Conservation (phyloP, 1,140 invertebrate species). For the Drosophila novamexicana region DNA sequence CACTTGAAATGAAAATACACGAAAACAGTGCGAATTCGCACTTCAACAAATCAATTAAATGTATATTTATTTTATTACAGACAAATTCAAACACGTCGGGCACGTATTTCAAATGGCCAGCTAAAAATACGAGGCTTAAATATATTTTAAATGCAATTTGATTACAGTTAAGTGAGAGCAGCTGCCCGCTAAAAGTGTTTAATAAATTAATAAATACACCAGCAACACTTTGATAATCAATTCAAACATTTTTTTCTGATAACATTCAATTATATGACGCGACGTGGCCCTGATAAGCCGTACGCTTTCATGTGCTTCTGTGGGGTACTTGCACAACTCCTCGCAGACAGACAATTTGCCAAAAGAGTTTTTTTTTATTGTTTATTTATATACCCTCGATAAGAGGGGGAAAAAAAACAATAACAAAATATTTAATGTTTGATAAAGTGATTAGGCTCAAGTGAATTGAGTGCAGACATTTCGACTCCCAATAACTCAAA, state of each 20-base stretch:
- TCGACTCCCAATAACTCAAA: conserved; percentile 11
- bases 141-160: conserved; percentile 15
- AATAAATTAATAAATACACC: conserved; percentile 11
- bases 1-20: not conserved
- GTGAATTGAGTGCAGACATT: conserved; percentile 26
- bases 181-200: conserved; percentile 3
- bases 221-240: conserved; percentile 10
- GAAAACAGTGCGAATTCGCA: not conserved
- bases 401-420: not conserved
- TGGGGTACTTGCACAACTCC: conserved; percentile 9
- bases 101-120: conserved; percentile 25
- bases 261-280: not conserved
- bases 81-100: not conserved
- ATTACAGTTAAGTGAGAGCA: not conserved
- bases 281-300: conserved; percentile 15
- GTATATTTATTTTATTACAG: conserved; percentile 19
- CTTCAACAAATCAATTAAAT: conserved; percentile 18
- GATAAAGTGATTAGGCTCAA: conserved; percentile 10
- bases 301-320: not conserved
- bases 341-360: conserved; percentile 13
- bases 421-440: not conserved
- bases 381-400: not conserved
- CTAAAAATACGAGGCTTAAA: conserved; percentile 23
- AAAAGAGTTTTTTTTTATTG: not conserved
- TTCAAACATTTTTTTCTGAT: not conserved